Conservation (phyloP, 1,140 invertebrate species). For the Megathymus violae region DNA sequence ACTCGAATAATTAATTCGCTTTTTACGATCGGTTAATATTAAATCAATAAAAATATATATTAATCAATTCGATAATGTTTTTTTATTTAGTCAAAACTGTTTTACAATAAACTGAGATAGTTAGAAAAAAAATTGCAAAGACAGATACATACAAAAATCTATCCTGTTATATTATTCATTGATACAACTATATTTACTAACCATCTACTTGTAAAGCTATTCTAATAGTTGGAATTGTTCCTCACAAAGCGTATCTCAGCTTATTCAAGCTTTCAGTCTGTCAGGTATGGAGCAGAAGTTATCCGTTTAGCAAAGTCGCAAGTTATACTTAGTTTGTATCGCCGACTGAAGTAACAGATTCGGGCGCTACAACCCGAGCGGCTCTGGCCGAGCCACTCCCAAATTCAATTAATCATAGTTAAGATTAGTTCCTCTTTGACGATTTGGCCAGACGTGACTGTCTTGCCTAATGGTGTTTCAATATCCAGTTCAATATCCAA, state of each 20-base stretch:
- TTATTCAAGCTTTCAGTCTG: conserved; percentile 55
- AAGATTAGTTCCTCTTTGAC: conserved; percentile 78
- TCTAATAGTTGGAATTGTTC: conserved; percentile 11
- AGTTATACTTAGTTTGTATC: conserved; percentile 56
- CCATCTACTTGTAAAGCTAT: conserved; percentile 4
- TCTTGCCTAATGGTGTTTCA: conserved; percentile 58
- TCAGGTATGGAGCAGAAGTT: conserved; percentile 49
- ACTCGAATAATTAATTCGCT: too few species aligned
- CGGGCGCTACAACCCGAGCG: conserved; percentile 40
- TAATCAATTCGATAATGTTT: too few species aligned
- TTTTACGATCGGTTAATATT: too few species aligned
- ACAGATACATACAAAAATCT: too few species aligned
- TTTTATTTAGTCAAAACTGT: too few species aligned
- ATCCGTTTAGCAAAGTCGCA: conserved; percentile 51
- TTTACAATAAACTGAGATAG: too few species aligned
- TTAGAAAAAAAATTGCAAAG: too few species aligned
- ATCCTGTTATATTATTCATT: too few species aligned
- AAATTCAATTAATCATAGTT: conserved; percentile 83
- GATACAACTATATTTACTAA: not conserved
- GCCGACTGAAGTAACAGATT: conserved; percentile 76
- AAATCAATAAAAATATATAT: too few species aligned
- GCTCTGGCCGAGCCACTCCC: conserved; percentile 66
- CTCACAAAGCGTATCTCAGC: conserved; percentile 24
- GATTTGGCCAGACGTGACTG: conserved; percentile 70
- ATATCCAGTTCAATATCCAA: conserved; percentile 53